A percentile compares a stretch with the other conserved stretches of the same genome.
Conservation (phyloP, 2,888 invertebrate genomes). For the Sylvicola cinctus region DNA sequence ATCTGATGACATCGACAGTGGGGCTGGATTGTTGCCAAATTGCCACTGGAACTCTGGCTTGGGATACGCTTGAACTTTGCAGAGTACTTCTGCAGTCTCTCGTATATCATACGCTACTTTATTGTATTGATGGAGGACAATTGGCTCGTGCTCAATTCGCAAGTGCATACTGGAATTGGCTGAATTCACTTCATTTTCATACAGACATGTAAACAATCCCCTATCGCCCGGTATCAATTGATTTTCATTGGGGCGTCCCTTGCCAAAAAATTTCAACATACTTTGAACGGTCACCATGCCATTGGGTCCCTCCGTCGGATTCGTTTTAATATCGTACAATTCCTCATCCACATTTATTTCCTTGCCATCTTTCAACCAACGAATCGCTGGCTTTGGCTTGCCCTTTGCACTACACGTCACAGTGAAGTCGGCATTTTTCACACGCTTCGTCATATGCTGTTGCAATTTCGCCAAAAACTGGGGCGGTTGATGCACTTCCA, state of each 20-base stretch:
- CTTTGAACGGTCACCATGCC: constrained; percentile 68
- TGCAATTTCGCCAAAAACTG: constrained; percentile 64
- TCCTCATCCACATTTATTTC: constrained; percentile 58
- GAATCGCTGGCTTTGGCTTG: constrained; percentile 65
- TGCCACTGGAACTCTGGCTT: constrained; percentile 88
- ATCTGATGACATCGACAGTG: constrained; percentile 57
- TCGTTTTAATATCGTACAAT: constrained; percentile 63
- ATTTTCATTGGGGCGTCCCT: constrained; percentile 52
- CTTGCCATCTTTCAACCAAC: constrained; percentile 70
- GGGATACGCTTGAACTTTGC: constrained; percentile 79
- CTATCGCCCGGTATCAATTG: constrained; percentile 65
- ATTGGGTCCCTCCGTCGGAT: constrained; percentile 54
- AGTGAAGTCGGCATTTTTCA: constrained; percentile 58
- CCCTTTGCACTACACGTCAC: constrained; percentile 73
- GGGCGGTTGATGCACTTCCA: constrained; percentile 78
- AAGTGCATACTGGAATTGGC: constrained; percentile 79
- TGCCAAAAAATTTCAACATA: constrained; percentile 59
- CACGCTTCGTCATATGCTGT: constrained; percentile 58
- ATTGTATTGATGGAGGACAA: constrained; percentile 63
- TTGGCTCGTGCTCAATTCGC: constrained; percentile 79
- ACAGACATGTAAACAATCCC: constrained; percentile 71
- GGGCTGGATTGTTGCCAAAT: constrained; percentile 51
- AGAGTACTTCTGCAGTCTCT: constrained; percentile 70
- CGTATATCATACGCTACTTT: constrained; percentile 73
- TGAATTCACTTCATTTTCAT: constrained; percentile 74